Percentiles rank a stretch among this genome's conserved stretches.
These are phyloP conservation scores for Heliconius nattereri DNA, from an alignment of 1,140 invertebrate genomes.

Conservation along the genomic window DNA sequence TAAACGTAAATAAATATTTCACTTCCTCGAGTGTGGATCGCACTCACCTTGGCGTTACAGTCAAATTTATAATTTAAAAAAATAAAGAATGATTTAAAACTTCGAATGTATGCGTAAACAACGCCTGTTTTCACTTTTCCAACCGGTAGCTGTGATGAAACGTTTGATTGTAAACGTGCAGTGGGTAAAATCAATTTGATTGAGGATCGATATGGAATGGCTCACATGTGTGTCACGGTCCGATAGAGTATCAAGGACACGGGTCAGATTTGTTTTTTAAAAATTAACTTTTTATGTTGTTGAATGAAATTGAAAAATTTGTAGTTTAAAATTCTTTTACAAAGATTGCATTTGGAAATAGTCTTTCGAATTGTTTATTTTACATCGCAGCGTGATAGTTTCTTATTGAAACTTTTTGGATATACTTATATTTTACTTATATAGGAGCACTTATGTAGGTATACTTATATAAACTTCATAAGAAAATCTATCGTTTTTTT, in stretches of 20 bases:
- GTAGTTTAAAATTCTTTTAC: not conserved
- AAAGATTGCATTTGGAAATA: not conserved
- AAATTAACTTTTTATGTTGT: not conserved
- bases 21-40: too few species aligned
- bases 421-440: too few species aligned
- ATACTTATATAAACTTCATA: too few species aligned
- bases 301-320: not conserved
- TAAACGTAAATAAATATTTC: too few species aligned
- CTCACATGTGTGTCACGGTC: constrained; percentile 35
- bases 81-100: not conserved
- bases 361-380: too few species aligned
- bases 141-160: constrained; percentile 21
- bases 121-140: constrained; percentile 27
- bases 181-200: constrained; percentile 32
- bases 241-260: constrained; percentile 22
- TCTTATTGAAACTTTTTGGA: too few species aligned
- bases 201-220: constrained; percentile 33
- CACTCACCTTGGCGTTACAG: too few species aligned
- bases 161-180: constrained; percentile 23
- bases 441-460: too few species aligned
- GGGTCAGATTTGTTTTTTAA: not conserved
- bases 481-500: too few species aligned
- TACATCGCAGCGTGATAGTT: too few species aligned
- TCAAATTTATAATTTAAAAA: too few species aligned
- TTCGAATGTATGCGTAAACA: not conserved